Conservation (phyloP, 2,113 vertebrate species). For the Ellobius talpinus region DNA sequence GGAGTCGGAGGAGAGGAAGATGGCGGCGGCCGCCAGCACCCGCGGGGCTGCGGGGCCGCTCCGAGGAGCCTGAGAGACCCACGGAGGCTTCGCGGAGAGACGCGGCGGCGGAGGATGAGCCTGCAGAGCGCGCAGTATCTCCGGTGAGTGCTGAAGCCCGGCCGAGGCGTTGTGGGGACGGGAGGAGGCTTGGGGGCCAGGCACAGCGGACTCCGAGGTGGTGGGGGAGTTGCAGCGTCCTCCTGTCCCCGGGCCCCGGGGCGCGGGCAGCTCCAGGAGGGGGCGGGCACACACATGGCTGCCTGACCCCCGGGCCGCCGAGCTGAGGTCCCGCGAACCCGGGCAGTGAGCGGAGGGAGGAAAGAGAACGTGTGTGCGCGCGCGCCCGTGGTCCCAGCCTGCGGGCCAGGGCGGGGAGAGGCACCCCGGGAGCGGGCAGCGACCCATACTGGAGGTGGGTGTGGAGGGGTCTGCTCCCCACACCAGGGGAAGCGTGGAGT, state of each 20-base stretch:
- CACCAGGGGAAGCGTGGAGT: not conserved
- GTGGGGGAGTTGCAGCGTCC: slow-evolving; percentile 56
- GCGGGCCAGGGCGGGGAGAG: not conserved
- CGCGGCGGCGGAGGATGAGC: slow-evolving; percentile 89
- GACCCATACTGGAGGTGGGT: slow-evolving; percentile 25
- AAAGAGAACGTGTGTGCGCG: slow-evolving; percentile 7
- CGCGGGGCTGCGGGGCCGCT: slow-evolving; percentile 81
- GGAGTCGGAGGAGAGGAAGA: slow-evolving; percentile 82
- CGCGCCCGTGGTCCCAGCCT: slow-evolving; percentile 7
- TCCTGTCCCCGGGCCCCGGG: not conserved
- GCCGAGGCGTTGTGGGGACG: not conserved
- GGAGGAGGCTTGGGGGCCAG: not conserved
- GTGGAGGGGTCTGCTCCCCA: not conserved
- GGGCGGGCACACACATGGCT: not conserved
- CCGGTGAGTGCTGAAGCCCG: slow-evolving; percentile 84
- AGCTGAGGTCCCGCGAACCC: not conserved
- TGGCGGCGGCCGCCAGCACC: slow-evolving; percentile 83
- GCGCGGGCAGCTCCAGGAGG: not conserved
- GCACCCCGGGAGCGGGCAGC: slow-evolving; percentile 1
- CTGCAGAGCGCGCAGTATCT: slow-evolving; percentile 91
- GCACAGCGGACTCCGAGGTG: slow-evolving; percentile 4
- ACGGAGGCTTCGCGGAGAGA: slow-evolving; percentile 80
- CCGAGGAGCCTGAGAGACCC: slow-evolving; percentile 85
- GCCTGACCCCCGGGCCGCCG: not conserved
- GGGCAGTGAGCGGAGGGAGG: slow-evolving; percentile 47